Percentiles rank a stretch among this genome's conserved stretches.
phyloP scores from a whole-genome alignment of 2,888 invertebrate genomes.

The Coleophora flavipennella region DNA sequence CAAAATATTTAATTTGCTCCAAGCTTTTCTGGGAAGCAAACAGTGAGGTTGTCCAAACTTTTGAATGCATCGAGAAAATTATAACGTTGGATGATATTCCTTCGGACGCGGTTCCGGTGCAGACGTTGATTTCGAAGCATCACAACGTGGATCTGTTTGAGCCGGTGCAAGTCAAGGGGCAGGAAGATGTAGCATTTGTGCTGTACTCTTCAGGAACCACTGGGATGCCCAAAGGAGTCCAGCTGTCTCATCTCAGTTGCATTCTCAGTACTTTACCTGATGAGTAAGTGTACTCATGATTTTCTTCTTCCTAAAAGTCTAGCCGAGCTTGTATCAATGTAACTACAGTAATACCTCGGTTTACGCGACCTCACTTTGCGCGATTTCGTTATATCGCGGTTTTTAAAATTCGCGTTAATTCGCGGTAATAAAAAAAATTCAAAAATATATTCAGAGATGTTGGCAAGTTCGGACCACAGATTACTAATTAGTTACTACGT shows the following conservation, averaged over 20 bases:
- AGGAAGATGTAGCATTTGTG: slow-evolving; percentile 45
- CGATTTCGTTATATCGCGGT: no score
- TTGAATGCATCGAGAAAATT: slow-evolving; percentile 32
- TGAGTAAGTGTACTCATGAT: slow-evolving; percentile 46
- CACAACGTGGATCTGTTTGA: slow-evolving; percentile 38
- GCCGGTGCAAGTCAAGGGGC: slow-evolving; percentile 57
- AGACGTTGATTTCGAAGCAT: slow-evolving; percentile 25
- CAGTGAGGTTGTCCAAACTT: slow-evolving; percentile 29
- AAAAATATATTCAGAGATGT: no score
- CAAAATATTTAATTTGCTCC: slow-evolving; percentile 77
- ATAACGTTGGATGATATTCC: slow-evolving; percentile 33
- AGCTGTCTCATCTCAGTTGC: slow-evolving; percentile 74
- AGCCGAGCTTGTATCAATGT: no score
- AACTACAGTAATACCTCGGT: no score
- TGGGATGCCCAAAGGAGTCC: slow-evolving; percentile 78
- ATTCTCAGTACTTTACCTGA: slow-evolving; percentile 41
- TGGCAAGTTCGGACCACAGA: no score
- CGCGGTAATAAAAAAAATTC: no score
- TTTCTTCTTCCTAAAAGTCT: no score
- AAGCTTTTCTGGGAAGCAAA: slow-evolving; percentile 54
- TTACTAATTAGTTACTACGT: no score
- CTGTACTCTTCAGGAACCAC: slow-evolving; percentile 81
- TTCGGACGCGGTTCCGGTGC: slow-evolving; percentile 24
- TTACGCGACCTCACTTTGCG: no score
- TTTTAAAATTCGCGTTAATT: no score